Conservation (phyloP, 1,140 invertebrate genomes). For the Drosophila auraria region DNA sequence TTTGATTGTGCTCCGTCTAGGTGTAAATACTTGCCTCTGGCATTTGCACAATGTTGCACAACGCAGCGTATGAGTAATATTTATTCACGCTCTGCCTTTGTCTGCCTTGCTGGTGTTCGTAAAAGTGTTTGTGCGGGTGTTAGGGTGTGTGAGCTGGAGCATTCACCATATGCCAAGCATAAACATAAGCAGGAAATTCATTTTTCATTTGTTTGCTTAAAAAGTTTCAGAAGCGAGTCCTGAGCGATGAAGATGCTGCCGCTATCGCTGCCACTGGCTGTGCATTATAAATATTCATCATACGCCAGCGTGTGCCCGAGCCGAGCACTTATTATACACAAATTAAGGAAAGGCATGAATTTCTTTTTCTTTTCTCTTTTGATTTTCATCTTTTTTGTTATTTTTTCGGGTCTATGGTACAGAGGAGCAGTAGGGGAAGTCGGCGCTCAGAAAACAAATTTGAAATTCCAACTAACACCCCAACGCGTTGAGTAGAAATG, state of each 20-base stretch:
- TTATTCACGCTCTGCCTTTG: constrained; percentile 79
- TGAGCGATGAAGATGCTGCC: constrained; percentile 58
- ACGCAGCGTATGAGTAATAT: constrained; percentile 78
- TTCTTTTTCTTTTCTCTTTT: constrained; percentile 3
- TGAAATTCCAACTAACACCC: constrained; percentile 75
- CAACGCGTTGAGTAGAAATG: constrained; percentile 54
- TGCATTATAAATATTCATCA: constrained; percentile 80
- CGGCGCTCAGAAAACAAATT: constrained; percentile 63
- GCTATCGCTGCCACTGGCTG: constrained; percentile 32
- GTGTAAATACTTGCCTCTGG: constrained; percentile 81
- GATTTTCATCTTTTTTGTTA: constrained; percentile 12
- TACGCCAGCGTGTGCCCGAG: constrained; percentile 64
- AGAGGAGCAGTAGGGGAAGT: neutral
- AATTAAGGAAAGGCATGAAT: constrained; percentile 71
- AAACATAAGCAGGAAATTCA: constrained; percentile 83
- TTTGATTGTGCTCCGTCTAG: constrained; percentile 77
- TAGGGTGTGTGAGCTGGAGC: constrained; percentile 45
- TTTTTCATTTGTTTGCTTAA: constrained; percentile 81
- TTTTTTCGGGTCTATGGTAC: neutral
- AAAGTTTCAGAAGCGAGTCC: constrained; percentile 61
- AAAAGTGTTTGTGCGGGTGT: constrained; percentile 14
- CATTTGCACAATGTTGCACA: constrained; percentile 73
- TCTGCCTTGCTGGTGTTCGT: constrained; percentile 58
- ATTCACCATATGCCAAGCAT: constrained; percentile 80
- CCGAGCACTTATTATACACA: constrained; percentile 78